Base-by-base conservation (phyloP, 2,888 invertebrate species). In the Itoplectis maculator region DNA sequence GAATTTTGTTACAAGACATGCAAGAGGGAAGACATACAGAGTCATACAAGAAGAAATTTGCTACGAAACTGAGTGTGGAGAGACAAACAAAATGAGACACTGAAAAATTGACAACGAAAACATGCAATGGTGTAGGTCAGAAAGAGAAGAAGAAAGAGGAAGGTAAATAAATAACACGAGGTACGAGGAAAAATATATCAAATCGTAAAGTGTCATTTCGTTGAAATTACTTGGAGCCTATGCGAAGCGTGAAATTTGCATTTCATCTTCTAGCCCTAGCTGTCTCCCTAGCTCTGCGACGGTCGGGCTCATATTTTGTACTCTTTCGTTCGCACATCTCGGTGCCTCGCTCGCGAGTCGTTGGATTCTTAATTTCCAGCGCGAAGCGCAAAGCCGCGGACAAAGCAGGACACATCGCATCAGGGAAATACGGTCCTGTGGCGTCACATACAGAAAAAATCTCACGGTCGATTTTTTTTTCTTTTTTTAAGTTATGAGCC, bases 161-260 rank as follows among this genome's bases (percentile, higher is more conserved):
- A 23, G 42, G 29, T 6, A 20, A 40, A 59, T 29, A 66, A 70
- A 77, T 37, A 37, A 11, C 0, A 18, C 11, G 13, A 70, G 29
- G 42, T 51, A 29, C 40, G 29, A 15, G 68, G 20, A 63, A 69
- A 35, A 69, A 63, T 7, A 47, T 47, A 59, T 65, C 37, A 59
- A 42, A 35, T 40, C 11, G 69, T 61, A 37, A 47, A 72, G 63
- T 73, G 72, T 69, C 37, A 76, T 85, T 80, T 69, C 56, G 69
- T 69, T 13, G 47, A 72, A 84, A 84, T 85, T 78, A 76, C 74
- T 75, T 15, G 73, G 29, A n/a, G 51, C 54, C 49, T 59, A 49
- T 76, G 70, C 80, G 81, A 45, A 81, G 81, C 65, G 75, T 79
- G 56, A 69, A 78, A 83, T 84, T 82, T 78, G 54, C 81, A 85